These are phyloP conservation scores for Penaeus monodon DNA, from an alignment of 2,888 invertebrate species.

Conservation along the genomic window DNA sequence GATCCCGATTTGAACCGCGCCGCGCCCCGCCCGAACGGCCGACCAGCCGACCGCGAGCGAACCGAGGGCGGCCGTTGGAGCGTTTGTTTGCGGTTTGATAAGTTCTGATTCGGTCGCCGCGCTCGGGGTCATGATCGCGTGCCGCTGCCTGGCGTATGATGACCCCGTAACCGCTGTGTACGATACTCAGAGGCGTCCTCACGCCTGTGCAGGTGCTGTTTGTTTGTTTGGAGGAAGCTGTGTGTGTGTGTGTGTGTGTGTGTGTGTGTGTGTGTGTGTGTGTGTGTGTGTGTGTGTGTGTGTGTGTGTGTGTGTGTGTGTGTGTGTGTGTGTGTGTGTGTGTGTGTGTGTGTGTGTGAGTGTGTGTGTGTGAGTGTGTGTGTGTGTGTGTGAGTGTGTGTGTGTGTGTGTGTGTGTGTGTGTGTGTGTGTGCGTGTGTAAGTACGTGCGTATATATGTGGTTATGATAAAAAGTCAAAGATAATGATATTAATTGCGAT, in stretches of 20 bases:
- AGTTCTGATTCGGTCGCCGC: too few species aligned
- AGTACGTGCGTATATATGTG: not conserved
- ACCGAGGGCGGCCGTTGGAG: too few species aligned
- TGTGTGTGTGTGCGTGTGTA: not conserved
- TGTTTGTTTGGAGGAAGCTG: conserved; percentile 2
- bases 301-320: not conserved
- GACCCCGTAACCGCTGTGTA: too few species aligned
- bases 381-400: not conserved
- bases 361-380: not conserved
- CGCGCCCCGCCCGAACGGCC: too few species aligned
- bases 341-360: not conserved
- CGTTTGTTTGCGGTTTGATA: too few species aligned
- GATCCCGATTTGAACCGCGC: too few species aligned
- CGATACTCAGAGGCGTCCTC: too few species aligned
- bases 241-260: not conserved
- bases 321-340: not conserved
- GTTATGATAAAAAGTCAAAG: not conserved
- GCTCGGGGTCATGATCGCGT: too few species aligned
- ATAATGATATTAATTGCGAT: too few species aligned
- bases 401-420: not conserved
- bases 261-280: not conserved
- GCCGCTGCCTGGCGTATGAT: too few species aligned
- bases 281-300: not conserved
- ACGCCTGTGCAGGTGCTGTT: not conserved
- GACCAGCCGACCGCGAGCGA: too few species aligned